Conservation (phyloP, 1,140 invertebrate genomes). For the Microplitis demolitor region DNA sequence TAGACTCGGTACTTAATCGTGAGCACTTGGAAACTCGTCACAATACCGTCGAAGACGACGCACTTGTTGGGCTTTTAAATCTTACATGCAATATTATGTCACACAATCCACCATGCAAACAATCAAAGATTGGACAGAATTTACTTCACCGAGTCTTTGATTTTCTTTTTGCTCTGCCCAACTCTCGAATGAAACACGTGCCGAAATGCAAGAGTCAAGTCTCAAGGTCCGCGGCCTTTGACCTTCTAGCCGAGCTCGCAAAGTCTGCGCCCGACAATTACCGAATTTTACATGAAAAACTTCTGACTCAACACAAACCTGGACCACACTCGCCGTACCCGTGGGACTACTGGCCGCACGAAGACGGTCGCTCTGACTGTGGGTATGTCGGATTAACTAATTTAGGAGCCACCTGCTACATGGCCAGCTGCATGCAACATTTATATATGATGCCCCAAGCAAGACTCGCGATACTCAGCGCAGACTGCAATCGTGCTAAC, state of each 20-base stretch:
- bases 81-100: slow-evolving; percentile 85
- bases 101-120: slow-evolving; percentile 86
- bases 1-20: slow-evolving; percentile 74
- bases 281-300: slow-evolving; percentile 77
- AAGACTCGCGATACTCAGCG: slow-evolving; percentile 77
- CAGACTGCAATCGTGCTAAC: slow-evolving; percentile 68
- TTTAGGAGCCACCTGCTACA: slow-evolving; percentile 94
- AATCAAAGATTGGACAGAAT: slow-evolving; percentile 76
- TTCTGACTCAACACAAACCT: slow-evolving; percentile 85
- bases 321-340: slow-evolving; percentile 84
- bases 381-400: slow-evolving; percentile 95
- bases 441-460: slow-evolving; percentile 96
- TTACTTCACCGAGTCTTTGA: slow-evolving; percentile 79
- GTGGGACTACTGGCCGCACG: slow-evolving; percentile 97
- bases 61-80: slow-evolving; percentile 86
- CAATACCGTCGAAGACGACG: slow-evolving; percentile 85
- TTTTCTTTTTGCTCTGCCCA: slow-evolving; percentile 88
- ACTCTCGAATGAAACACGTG: slow-evolving; percentile 79
- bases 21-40: slow-evolving; percentile 84
- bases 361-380: slow-evolving; percentile 90
- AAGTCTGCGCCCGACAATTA: slow-evolving; percentile 87
- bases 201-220: slow-evolving; percentile 92
- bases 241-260: slow-evolving; percentile 85
- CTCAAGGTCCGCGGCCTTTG: slow-evolving; percentile 86
- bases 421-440: slow-evolving; percentile 97